These are phyloP conservation scores for Cyclargus thomasi DNA, from an alignment of 1,140 invertebrate species.

Conservation along the genomic window DNA sequence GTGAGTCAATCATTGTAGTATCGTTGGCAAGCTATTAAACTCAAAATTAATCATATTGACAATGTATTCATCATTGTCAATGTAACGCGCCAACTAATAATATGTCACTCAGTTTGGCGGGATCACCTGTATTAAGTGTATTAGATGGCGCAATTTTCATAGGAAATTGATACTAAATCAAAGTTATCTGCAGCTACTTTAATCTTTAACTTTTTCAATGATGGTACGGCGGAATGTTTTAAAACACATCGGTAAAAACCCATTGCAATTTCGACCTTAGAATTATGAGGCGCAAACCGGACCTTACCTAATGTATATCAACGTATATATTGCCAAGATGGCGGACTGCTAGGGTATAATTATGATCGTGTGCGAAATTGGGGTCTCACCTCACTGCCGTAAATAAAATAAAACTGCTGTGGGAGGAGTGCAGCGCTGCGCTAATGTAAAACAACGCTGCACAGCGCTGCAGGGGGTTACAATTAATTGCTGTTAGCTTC, in stretches of 20 bases:
- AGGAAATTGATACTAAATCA: background rate
- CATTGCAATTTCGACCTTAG: background rate
- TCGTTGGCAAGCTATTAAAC: constrained; percentile 13
- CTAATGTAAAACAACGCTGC: constrained; percentile 64
- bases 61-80: constrained; percentile 11
- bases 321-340: constrained; percentile 36
- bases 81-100: background rate
- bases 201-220: too few species aligned
- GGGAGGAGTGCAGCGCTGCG: constrained; percentile 60
- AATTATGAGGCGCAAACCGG: constrained; percentile 5
- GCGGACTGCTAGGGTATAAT: constrained; percentile 66
- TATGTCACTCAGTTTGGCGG: constrained; percentile 5
- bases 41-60: constrained; percentile 11
- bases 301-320: constrained; percentile 8
- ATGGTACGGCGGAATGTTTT: background rate
- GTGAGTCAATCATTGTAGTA: background rate
- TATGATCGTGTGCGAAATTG: constrained; percentile 71
- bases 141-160: constrained; percentile 10
- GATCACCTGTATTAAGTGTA: background rate
- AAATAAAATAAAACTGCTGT: constrained; percentile 71
- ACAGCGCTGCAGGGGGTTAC: constrained; percentile 36
- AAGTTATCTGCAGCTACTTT: too few species aligned
- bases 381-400: constrained; percentile 69
- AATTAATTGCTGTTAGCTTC: constrained; percentile 9
- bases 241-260: background rate